Conservation (phyloP, 2,888 invertebrate genomes). For the Cylloceria caligata region DNA sequence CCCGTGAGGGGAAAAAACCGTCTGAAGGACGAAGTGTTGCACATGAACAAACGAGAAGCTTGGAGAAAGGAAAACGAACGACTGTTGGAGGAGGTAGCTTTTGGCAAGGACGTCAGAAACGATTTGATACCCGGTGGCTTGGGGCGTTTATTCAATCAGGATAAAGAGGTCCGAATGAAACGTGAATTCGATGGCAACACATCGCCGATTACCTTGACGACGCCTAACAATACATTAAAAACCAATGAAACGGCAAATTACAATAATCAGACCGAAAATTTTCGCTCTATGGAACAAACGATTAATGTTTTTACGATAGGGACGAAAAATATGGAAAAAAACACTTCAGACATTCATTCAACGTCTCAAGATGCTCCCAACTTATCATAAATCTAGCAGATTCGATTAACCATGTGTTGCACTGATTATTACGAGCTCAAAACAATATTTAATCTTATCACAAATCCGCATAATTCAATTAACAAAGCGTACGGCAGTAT, state of each 20-base stretch:
- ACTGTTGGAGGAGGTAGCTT: conserved; percentile 76
- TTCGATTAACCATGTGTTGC: background rate
- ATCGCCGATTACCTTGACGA: conserved; percentile 8
- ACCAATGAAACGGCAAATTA: background rate
- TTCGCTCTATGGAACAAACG: conserved; percentile 51
- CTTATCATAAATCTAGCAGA: background rate
- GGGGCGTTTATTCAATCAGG: background rate
- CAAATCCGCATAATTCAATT: conserved; percentile 7
- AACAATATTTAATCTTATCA: conserved; percentile 2
- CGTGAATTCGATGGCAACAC: conserved; percentile 11
- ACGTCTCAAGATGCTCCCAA: background rate
- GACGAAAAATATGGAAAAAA: background rate
- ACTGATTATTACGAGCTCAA: background rate
- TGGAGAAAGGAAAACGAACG: conserved; percentile 75
- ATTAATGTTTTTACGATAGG: conserved; percentile 68
- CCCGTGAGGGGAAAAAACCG: conserved; percentile 71
- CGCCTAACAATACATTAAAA: background rate
- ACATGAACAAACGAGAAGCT: conserved; percentile 76
- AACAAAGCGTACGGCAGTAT: background rate
- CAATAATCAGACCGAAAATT: conserved; percentile 1
- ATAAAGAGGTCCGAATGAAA: conserved; percentile 40
- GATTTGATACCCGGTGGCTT: conserved; percentile 33
- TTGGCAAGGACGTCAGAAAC: conserved; percentile 69
- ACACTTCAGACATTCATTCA: background rate
- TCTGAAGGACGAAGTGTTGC: conserved; percentile 73